These are phyloP conservation scores for Dryoscopus gambensis DNA, from an alignment of 2,113 vertebrate species.

Conservation along the genomic window DNA sequence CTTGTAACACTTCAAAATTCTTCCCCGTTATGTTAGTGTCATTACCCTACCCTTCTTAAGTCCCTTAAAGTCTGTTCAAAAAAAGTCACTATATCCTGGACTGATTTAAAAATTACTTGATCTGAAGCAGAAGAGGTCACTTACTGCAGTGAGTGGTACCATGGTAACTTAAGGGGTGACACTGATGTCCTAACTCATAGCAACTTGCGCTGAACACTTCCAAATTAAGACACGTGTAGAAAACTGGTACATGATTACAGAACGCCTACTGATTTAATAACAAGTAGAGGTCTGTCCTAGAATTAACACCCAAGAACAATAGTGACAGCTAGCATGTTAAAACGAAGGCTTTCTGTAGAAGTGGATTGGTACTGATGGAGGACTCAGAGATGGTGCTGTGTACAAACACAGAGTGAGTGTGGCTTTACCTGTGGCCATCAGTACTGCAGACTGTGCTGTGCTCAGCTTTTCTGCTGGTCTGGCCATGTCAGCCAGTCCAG, in stretches of 20 bases:
- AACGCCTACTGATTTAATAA: neutral
- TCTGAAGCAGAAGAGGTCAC: neutral
- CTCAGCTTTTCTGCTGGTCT: conserved; percentile 97
- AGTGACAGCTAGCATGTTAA: neutral
- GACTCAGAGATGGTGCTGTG: neutral
- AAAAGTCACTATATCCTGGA: neutral
- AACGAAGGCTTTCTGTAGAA: neutral
- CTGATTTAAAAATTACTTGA: neutral
- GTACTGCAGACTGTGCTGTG: conserved; percentile 86
- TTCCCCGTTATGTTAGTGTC: neutral
- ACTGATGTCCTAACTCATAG: neutral
- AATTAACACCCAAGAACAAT: neutral
- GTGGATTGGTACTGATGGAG: neutral
- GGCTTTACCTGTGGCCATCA: conserved; percentile 89
- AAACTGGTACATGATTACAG: neutral
- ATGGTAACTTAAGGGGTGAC: neutral
- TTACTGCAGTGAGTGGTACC: neutral
- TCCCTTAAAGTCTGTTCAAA: neutral
- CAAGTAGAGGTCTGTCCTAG: neutral
- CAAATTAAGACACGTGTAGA: neutral
- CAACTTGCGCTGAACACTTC: neutral
- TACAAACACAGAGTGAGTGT: neutral
- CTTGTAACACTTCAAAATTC: neutral
- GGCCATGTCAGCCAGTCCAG: conserved; percentile 93
- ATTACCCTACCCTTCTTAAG: neutral